phyloP scores from a whole-genome alignment of 1,140 invertebrate genomes.

The Papilio aristodemus region DNA sequence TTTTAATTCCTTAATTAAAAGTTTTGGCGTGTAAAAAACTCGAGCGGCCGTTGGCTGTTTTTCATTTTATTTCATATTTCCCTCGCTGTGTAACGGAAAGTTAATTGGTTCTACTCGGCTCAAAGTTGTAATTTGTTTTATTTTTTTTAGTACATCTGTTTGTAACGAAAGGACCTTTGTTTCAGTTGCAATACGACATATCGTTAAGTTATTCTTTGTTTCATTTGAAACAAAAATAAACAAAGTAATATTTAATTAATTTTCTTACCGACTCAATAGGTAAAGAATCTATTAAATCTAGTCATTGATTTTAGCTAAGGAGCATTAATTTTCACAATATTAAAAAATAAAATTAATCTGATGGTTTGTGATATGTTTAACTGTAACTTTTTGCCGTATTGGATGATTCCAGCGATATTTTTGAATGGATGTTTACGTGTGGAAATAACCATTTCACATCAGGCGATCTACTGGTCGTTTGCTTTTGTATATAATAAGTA shows the following conservation, averaged over 20 bases:
- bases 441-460: too few species aligned
- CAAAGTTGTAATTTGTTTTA: slow-evolving; percentile 77
- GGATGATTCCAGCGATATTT: too few species aligned
- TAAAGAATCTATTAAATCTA: too few species aligned
- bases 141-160: slow-evolving; percentile 65
- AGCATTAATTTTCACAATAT: too few species aligned
- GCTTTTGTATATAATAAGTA: too few species aligned
- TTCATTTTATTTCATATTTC: slow-evolving; percentile 79
- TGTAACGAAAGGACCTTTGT: slow-evolving; percentile 48
- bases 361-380: too few species aligned
- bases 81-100: slow-evolving; percentile 72
- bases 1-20: slow-evolving; percentile 80
- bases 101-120: slow-evolving; percentile 75
- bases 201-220: not conserved
- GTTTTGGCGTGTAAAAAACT: slow-evolving; percentile 69
- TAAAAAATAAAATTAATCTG: too few species aligned
- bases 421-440: too few species aligned
- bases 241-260: not conserved
- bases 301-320: too few species aligned
- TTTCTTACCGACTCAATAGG: too few species aligned
- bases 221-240: not conserved
- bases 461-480: too few species aligned
- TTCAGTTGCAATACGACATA: slow-evolving; percentile 1
- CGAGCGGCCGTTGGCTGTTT: slow-evolving; percentile 64
- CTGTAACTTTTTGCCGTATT: too few species aligned